Evolutionary conservation across 2,888 invertebrate species (phyloP).

Genomic region (Ischnura elegans): DNA sequence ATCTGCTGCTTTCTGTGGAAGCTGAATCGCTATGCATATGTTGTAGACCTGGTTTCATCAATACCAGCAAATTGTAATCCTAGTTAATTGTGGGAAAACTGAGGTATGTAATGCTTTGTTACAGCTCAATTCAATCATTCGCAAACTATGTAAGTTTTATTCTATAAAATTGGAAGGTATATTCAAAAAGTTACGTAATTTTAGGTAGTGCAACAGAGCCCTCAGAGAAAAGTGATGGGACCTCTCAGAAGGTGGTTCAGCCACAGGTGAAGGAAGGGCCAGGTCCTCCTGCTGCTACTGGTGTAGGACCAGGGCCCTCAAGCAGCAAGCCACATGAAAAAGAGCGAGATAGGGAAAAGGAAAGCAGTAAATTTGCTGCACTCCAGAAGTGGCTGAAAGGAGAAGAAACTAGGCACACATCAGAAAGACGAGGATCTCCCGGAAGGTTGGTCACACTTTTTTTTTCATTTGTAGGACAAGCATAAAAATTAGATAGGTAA

Average conservation of each 20-base stretch:
- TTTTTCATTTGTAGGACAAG: no score
- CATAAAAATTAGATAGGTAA: no score
- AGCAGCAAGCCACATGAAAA: slow-evolving; percentile 76
- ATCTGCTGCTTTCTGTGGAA: no score
- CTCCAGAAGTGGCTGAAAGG: slow-evolving; percentile 82
- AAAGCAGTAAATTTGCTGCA: slow-evolving; percentile 77
- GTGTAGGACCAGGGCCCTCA: background rate
- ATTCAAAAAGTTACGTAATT: background rate
- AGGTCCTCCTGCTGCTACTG: slow-evolving; percentile 73
- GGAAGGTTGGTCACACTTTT: slow-evolving; percentile 72
- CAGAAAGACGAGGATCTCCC: slow-evolving; percentile 74
- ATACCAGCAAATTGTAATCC: no score
- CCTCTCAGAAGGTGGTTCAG: slow-evolving; percentile 1
- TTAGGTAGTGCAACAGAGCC: slow-evolving; percentile 33
- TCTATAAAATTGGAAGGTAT: background rate
- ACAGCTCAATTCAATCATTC: no score
- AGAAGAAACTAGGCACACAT: slow-evolving; percentile 76
- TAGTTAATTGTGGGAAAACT: no score
- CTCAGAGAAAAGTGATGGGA: slow-evolving; percentile 1
- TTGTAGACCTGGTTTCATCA: no score
- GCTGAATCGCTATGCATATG: no score
- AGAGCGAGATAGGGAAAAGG: slow-evolving; percentile 76
- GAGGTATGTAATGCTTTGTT: no score
- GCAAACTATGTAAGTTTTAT: no score
- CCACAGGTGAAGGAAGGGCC: slow-evolving; percentile 37